Base-by-base conservation (phyloP, 2,797 vertebrate genomes). In the Pelochelys cantorii region DNA sequence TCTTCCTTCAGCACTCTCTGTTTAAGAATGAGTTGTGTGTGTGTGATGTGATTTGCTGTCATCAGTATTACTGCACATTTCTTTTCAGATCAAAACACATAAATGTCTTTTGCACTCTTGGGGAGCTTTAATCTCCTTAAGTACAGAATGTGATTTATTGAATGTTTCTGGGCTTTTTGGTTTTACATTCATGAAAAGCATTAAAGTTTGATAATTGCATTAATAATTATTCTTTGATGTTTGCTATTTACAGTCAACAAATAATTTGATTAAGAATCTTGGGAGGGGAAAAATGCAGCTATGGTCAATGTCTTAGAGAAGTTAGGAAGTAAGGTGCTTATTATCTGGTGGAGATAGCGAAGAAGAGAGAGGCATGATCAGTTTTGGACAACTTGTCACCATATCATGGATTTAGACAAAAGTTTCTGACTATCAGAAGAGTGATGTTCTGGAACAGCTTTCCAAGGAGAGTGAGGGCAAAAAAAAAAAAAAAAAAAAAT, bases 51-150 rank as follows among this genome's bases (percentile, higher is more conserved):
- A 83, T 74, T 79, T 79, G 81, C 75, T 91, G 60, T 83, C 75
- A 79, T 87, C 81, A 59, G 27, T 84, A 60, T 87, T 87, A 74
- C 87, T 71, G 71, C 80, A 54, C 59, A 54, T 79, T 74, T 42
- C 80, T 74, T 79, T 87, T 87, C 42, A 87, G 62, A 91, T 91
- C 90, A 91, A 83, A 87, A 87, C 80, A 71, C 60, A 83, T 87
- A 87, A 83, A 91, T 79, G 54, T 91, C 85, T 84, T 60, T 71
- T 71, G 60, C 80, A 71, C 84, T 91, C 81, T 34, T 20, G 27
- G 85, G 81, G 62, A 87, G 87, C 83, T 88, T 91, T 91, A 91
- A 91, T 91, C 89, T 86, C 83, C 74, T 83, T 91, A 86, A 86
- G 42, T 83, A 79, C 25, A 86, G 75, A 83, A 83, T 65, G 65